Conservation (phyloP, 1,140 invertebrate genomes). For the Lutraria rhynchaena region DNA sequence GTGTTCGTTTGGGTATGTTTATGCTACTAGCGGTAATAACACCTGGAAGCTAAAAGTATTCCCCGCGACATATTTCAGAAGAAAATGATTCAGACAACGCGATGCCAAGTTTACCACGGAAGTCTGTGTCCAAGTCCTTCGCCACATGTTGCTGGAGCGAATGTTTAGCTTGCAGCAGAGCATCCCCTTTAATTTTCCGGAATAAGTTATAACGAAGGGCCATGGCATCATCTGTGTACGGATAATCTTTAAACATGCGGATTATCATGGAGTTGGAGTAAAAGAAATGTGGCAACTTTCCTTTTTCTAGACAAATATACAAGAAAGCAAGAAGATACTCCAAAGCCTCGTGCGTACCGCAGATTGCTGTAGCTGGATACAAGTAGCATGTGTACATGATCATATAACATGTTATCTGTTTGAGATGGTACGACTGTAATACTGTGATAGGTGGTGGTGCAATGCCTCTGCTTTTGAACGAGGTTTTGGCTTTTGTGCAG, state of each 20-base stretch:
- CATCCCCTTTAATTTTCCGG: not conserved
- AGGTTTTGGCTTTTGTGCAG: not conserved
- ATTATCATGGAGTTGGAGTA: not conserved
- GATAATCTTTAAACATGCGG: not conserved
- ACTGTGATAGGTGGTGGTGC: not conserved
- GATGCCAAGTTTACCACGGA: not conserved
- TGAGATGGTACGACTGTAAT: conserved; percentile 7
- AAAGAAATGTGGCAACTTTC: conserved; percentile 35
- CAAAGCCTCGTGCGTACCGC: conserved; percentile 4
- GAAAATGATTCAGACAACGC: not conserved
- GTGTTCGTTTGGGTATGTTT: too few relatives aligned
- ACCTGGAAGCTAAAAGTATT: too few relatives aligned
- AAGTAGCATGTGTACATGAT: conserved; percentile 13
- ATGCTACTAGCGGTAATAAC: too few relatives aligned
- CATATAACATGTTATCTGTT: conserved; percentile 8
- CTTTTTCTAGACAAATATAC: not conserved
- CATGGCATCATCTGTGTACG: not conserved
- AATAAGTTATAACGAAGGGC: too few relatives aligned
- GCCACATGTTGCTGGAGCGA: not conserved
- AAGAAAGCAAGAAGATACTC: not conserved
- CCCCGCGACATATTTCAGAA: too few relatives aligned
- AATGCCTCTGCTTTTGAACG: not conserved
- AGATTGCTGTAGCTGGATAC: not conserved
- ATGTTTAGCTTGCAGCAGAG: not conserved
- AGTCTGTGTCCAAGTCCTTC: not conserved